Base-by-base conservation (phyloP, 2,797 vertebrate species). In the Tokudaia tokunoshimensis region DNA sequence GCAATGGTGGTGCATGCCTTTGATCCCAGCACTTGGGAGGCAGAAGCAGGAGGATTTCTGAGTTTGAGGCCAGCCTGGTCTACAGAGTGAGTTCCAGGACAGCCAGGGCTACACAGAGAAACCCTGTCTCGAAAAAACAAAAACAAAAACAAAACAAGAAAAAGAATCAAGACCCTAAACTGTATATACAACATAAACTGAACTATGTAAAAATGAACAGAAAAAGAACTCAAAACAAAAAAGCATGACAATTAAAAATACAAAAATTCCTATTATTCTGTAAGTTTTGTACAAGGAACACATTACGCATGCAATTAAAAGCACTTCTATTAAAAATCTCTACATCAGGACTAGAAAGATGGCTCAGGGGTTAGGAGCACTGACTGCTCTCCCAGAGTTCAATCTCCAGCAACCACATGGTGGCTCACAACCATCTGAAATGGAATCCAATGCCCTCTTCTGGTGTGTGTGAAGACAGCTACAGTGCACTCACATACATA, bases 221-320 rank as follows among this genome's bases (percentile, higher is more conserved):
- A 67, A 89, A 93, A 82, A 61, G 24, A 74, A 2, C 29, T 80
- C 22, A 19, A 83, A 83, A 63, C 41, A 90, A 44, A 87, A 86
- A 61, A 61, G 13, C 37, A 63, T 9, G 15, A 47, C 37, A 92
- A 84, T 84, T 34, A 72, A 94, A 91, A 91, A 44, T 44, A 24
- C 11, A 44, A 44, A 72, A 57, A 88, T 93, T 17, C 61, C 14
- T 20, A 72, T 87, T 92, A 87, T 57, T 87, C 70, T 44, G 1
- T 50, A 91, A 84, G 5, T 76, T 89, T 83, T 87, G 75, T 85
- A 41, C 79, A 94, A 70, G 29, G 17, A 88, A 34, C 19, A 85
- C 14, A 34, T 81, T 89, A 84, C n/a, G 80, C 50, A 85, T 52
- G 12, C n/a, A 94, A 94, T 86, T 81, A 80, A 93, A 95, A 93